Percentiles rank a stretch among this genome's conserved stretches.
phyloP scores from a whole-genome alignment of 1,140 invertebrate species.

The Calycopis cecrops region DNA sequence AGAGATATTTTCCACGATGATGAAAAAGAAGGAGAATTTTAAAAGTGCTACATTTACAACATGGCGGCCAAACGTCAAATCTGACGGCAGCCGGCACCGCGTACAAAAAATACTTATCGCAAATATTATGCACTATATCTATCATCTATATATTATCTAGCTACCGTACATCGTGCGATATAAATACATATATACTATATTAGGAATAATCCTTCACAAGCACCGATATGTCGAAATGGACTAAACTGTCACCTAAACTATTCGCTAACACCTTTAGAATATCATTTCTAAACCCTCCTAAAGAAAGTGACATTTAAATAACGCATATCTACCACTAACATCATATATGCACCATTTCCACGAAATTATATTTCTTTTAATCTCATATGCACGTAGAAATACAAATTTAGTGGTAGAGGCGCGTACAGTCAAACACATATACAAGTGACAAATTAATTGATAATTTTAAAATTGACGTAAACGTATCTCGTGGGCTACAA shows the following conservation, averaged over 20 bases:
- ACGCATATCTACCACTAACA: slow-evolving; percentile 3
- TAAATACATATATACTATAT: slow-evolving; percentile 37
- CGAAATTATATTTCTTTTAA: background rate
- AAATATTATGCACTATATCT: slow-evolving; percentile 27
- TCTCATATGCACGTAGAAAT: background rate
- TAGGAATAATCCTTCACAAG: slow-evolving; percentile 62
- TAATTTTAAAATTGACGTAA: slow-evolving; percentile 37
- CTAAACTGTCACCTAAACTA: slow-evolving; percentile 49
- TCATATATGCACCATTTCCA: background rate
- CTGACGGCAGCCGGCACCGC: background rate
- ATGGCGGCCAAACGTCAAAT: slow-evolving; percentile 3
- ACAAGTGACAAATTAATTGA: slow-evolving; percentile 6
- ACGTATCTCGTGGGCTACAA: slow-evolving; percentile 28
- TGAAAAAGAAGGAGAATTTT: slow-evolving; percentile 5
- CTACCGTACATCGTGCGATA: slow-evolving; percentile 42
- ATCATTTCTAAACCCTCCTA: slow-evolving; percentile 49
- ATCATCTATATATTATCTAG: slow-evolving; percentile 27
- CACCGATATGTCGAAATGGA: slow-evolving; percentile 70
- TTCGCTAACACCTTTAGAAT: slow-evolving; percentile 55
- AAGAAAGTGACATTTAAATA: slow-evolving; percentile 18
- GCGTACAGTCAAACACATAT: slow-evolving; percentile 11
- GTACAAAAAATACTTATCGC: slow-evolving; percentile 39
- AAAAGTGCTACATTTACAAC: background rate
- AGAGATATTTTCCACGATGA: background rate
- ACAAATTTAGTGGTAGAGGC: slow-evolving; percentile 5